phyloP scores from a whole-genome alignment of 2,888 invertebrate genomes.

The Eristalis arbustorum region DNA sequence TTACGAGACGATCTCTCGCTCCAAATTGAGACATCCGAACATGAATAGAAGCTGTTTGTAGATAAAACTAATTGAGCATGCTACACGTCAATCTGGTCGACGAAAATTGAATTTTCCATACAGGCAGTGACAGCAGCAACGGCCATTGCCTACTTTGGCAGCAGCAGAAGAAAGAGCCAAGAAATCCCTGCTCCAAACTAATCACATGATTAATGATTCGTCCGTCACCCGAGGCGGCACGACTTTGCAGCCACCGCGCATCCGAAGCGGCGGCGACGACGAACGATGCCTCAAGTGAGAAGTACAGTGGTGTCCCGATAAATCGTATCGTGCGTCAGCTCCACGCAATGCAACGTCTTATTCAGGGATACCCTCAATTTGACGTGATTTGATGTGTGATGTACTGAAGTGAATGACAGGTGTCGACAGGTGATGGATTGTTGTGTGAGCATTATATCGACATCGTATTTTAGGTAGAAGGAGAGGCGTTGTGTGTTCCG shows the following conservation, averaged over 20 bases:
- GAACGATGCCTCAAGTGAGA: background rate
- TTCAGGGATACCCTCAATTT: constrained; percentile 68
- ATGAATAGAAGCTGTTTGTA: constrained; percentile 49
- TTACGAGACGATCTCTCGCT: background rate
- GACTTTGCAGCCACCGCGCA: constrained; percentile 26
- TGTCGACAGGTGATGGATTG: constrained; percentile 80
- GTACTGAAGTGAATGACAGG: constrained; percentile 78
- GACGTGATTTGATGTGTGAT: constrained; percentile 68
- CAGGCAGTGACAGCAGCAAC: constrained; percentile 9
- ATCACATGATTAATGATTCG: constrained; percentile 78
- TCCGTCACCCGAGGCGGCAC: constrained; percentile 67
- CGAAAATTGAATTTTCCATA: constrained; percentile 61
- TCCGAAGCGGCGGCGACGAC: background rate
- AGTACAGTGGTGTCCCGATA: constrained; percentile 58
- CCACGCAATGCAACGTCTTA: constrained; percentile 64
- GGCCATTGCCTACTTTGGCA: background rate
- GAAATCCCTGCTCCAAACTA: constrained; percentile 77
- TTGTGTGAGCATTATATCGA: constrained; percentile 56
- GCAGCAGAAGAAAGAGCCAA: constrained; percentile 38
- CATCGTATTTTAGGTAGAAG: background rate
- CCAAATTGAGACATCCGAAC: constrained; percentile 50
- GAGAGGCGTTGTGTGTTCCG: background rate
- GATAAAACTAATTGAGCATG: constrained; percentile 64
- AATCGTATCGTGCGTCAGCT: constrained; percentile 64
- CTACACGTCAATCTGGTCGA: constrained; percentile 58